Percentiles rank a stretch among this genome's conserved stretches.
These are phyloP conservation scores for Oryzias curvinotus DNA, from an alignment of 2,113 vertebrate species.

Conservation along the genomic window DNA sequence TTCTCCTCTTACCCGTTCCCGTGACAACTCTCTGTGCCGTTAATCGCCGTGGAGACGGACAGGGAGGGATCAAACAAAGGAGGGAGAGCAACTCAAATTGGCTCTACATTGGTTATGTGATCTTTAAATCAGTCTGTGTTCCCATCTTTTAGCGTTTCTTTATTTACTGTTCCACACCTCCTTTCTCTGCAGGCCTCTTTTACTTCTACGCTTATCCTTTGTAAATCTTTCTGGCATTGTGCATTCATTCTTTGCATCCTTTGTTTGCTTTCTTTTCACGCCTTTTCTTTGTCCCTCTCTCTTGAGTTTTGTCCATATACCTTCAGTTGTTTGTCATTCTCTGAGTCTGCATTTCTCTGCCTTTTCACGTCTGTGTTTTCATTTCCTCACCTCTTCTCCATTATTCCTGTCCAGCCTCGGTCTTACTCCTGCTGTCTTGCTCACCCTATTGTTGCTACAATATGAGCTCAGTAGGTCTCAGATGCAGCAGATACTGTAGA, in stretches of 20 bases:
- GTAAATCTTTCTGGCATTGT: constrained; percentile 9
- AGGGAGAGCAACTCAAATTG: constrained; percentile 62
- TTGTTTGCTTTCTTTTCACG: not conserved
- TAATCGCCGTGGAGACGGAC: constrained; percentile 71
- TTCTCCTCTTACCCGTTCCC: constrained; percentile 55
- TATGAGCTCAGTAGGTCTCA: constrained; percentile 64
- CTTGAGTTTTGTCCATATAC: not conserved
- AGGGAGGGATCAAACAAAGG: constrained; percentile 62
- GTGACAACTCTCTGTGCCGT: constrained; percentile 64
- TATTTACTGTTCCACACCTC: not conserved
- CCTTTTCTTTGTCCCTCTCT: not conserved
- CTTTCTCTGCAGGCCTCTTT: not conserved
- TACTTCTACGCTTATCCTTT: fast-evolving
- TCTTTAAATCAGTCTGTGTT: constrained; percentile 26
- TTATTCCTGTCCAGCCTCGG: constrained; percentile 6
- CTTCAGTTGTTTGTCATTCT: not conserved
- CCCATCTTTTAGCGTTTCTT: constrained; percentile 7
- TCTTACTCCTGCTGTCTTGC: constrained; percentile 11
- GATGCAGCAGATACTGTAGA: constrained; percentile 39
- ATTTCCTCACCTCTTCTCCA: constrained; percentile 9
- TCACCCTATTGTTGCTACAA: constrained; percentile 59
- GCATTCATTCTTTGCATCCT: not conserved
- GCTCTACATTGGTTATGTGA: constrained; percentile 49
- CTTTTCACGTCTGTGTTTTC: constrained; percentile 6
- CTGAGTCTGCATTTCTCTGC: constrained; percentile 5